Evolutionary conservation across 2,113 vertebrate species (phyloP), one percentile per base, ranked within the genome.

Genomic region (Isichthys henryi): DNA sequence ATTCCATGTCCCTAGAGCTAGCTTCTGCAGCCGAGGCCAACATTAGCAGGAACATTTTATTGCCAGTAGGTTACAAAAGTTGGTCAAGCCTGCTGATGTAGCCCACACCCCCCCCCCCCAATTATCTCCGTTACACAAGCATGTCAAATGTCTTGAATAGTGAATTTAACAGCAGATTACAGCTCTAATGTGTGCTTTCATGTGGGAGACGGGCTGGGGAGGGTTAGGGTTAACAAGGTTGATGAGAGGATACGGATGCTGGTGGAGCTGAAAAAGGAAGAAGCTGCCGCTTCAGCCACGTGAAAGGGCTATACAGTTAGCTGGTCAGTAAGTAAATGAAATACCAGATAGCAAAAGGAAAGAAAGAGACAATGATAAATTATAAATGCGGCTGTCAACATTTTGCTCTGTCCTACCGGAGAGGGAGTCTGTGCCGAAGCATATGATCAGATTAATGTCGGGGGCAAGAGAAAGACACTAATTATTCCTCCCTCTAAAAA

Each of bases 111-210:
- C 48, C 48, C 15, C 53, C 56, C 56, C 56, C 21, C 21, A 58
- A 87, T 88, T 77, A 91, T 91, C 86, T 84, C 35, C 50, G 88
- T 91, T 91, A 62, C 58, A 27, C 89, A 91, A 91, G 39, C 58
- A 46, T 39, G 45, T 27, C 35, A 48, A 39, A 50, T 86, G 85
- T 85, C 19, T 53, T 53, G 87, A 66, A 91, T 85, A 74, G 70
- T 58, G 23, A 86, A 31, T 43, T 56, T 90, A 86, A 74, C 88
- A 90, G 77, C 82, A 89, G 90, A 91, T 88, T 87, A 82, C 21
- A 56, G 31, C 2, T 50, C 5, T 53, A 10, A 45, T 70, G 27
- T 56, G 56, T 49, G 43, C 45, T 56, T 48, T 7, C 17, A 31
- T 5, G 45, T 46, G 70, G 53, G 15, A 19, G 45, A 3, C 80